Evolutionary conservation across 23 tunicate species (phyloP).

Genomic region (Halocynthia roretzi): DNA sequence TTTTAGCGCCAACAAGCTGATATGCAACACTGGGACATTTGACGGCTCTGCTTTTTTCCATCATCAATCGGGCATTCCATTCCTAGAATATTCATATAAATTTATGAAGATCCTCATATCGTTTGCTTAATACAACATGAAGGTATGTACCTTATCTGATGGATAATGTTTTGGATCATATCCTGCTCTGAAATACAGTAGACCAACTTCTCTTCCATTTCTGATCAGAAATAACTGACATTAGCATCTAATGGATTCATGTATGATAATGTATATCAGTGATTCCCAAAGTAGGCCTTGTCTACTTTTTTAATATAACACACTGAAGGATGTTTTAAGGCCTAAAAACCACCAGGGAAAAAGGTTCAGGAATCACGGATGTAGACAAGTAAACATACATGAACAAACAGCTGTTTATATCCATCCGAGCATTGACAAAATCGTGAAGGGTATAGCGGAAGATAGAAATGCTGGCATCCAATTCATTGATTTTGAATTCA

Average conservation of each 20-base stretch:
- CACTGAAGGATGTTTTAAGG: no score
- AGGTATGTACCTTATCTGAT: slow-evolving; percentile 33
- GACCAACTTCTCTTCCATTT: slow-evolving; percentile 71
- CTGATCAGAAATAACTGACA: slow-evolving; percentile 9
- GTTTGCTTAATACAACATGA: no score
- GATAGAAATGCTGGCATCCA: slow-evolving; percentile 37
- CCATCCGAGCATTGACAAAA: no score
- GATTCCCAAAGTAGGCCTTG: no score
- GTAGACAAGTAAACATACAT: no score
- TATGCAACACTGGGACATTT: slow-evolving; percentile 64
- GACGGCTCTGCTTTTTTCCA: slow-evolving; percentile 59
- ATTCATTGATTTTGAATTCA: slow-evolving; percentile 47
- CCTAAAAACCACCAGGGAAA: no score
- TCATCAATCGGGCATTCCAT: slow-evolving; percentile 53
- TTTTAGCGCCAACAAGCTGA: slow-evolving; percentile 76
- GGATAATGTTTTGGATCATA: slow-evolving; percentile 56
- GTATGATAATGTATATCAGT: no score
- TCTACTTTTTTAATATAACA: no score
- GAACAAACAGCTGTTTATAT: no score
- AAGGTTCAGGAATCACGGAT: no score
- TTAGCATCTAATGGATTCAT: no score
- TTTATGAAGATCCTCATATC: background rate
- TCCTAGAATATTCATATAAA: slow-evolving; percentile 21
- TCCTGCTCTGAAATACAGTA: slow-evolving; percentile 60
- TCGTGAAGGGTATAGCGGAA: slow-evolving; percentile 27